phyloP scores from a whole-genome alignment of 2,797 vertebrate genomes.

The Leptoclinus maculatus region DNA sequence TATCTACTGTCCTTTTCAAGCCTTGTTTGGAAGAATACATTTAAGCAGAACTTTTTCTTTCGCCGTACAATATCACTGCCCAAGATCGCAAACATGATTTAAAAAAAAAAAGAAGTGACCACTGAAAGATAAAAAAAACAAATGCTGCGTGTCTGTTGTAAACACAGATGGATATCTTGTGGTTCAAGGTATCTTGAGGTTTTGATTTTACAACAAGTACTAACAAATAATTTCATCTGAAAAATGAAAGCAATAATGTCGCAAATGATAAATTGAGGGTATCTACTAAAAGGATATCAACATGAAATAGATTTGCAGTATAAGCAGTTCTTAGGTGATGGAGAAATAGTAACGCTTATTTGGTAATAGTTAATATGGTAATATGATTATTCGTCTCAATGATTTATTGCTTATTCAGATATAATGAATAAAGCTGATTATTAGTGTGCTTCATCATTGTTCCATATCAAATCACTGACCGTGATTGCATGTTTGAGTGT shows the following conservation, averaged over 20 bases:
- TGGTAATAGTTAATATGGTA: not conserved
- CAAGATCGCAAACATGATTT: conserved; percentile 19
- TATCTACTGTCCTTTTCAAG: conserved; percentile 13
- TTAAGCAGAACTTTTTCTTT: conserved; percentile 27
- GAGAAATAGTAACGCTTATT: not conserved
- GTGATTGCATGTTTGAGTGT: conserved; percentile 25
- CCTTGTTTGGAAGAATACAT: conserved; percentile 13
- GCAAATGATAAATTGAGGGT: not conserved
- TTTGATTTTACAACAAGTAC: conserved; percentile 16
- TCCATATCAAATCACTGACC: conserved; percentile 16
- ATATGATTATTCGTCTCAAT: not conserved
- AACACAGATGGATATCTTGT: conserved; percentile 35
- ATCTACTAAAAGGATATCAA: conserved; percentile 1
- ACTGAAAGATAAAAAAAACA: conserved; percentile 23
- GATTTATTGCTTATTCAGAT: conserved; percentile 16
- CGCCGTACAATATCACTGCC: conserved; percentile 6
- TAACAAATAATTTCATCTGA: not conserved
- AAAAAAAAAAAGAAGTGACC: not conserved
- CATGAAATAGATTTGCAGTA: not conserved
- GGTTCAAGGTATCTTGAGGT: conserved; percentile 6
- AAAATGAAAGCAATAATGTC: conserved; percentile 1
- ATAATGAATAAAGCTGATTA: conserved; percentile 1
- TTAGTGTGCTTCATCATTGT: conserved; percentile 24
- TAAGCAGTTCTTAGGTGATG: not conserved
- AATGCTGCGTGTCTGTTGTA: conserved; percentile 1